phyloP scores from a whole-genome alignment of 2,113 vertebrate genomes.

The Gallinago media region DNA sequence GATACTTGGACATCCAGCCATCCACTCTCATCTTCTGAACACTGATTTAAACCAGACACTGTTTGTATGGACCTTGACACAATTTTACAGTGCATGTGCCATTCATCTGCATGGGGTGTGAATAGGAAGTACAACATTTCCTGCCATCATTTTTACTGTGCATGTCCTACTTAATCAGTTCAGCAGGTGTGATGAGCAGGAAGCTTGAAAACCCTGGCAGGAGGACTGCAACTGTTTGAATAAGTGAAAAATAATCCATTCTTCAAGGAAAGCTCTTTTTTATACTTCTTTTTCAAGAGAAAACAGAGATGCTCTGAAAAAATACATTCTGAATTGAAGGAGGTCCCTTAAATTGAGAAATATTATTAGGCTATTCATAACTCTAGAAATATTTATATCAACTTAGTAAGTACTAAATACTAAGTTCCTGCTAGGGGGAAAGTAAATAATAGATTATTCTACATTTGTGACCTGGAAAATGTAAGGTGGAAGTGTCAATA shows the following conservation, averaged over 20 bases:
- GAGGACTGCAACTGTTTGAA: background rate
- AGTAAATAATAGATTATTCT: background rate
- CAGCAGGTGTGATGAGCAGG: background rate
- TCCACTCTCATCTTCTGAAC: background rate
- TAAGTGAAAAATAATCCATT: background rate
- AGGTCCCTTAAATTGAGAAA: background rate
- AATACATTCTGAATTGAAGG: background rate
- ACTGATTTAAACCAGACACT: background rate
- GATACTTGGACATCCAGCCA: background rate
- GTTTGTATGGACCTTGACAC: background rate
- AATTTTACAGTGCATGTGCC: background rate
- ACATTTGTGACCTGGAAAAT: background rate
- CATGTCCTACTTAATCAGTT: background rate
- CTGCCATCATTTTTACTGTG: background rate
- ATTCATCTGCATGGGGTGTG: background rate
- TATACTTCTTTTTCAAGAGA: background rate
- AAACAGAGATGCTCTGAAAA: background rate
- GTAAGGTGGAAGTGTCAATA: background rate
- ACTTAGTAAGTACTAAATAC: background rate
- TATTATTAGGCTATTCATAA: background rate
- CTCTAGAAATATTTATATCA: background rate
- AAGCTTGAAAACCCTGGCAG: background rate
- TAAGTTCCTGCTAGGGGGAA: background rate
- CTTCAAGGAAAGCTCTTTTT: background rate
- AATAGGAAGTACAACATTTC: background rate